phyloP scores from a whole-genome alignment of 1,140 invertebrate species.

The Aphelenchoides besseyi region DNA sequence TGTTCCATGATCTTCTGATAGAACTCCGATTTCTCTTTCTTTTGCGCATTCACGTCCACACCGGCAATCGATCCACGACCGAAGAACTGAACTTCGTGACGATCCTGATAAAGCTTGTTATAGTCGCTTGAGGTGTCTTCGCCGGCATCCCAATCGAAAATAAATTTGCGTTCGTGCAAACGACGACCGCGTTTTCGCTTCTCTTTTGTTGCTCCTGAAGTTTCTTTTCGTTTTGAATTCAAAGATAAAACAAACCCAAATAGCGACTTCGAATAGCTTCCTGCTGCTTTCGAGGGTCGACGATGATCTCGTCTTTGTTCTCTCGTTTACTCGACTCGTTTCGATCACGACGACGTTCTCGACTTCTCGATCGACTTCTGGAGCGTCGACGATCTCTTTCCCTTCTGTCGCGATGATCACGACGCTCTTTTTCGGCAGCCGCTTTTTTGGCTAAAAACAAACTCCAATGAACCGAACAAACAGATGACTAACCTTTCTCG shows the following conservation, averaged over 20 bases:
- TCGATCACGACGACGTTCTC: conserved; percentile 14
- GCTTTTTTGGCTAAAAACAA: conserved; percentile 7
- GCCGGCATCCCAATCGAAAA: conserved; percentile 98
- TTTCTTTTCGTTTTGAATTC: no score
- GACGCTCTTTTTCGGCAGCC: conserved; percentile 27
- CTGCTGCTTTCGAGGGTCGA: conserved; percentile 46
- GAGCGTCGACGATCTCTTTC: conserved; percentile 32
- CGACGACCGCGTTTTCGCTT: conserved; percentile 76
- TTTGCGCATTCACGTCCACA: conserved; percentile 83
- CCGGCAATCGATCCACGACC: conserved; percentile 94
- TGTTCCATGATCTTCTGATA: conserved; percentile 93
- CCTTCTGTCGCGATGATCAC: conserved; percentile 31
- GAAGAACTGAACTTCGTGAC: conserved; percentile 92
- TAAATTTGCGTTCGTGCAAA: conserved; percentile 96
- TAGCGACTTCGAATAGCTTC: conserved; percentile 53
- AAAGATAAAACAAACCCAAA: conserved; percentile 27
- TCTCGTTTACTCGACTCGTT: conserved; percentile 39
- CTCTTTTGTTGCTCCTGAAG: conserved; percentile 78
- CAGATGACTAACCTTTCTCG: conserved; percentile 64
- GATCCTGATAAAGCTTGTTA: conserved; percentile 90
- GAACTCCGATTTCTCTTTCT: conserved; percentile 94
- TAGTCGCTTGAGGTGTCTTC: conserved; percentile 98
- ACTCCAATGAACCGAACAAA: conserved; percentile 6
- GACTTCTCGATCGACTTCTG: conserved; percentile 38
- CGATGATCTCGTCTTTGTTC: conserved; percentile 29